Evolutionary conservation across 2,113 vertebrate species (phyloP).

Genomic region (Uria aalge): DNA sequence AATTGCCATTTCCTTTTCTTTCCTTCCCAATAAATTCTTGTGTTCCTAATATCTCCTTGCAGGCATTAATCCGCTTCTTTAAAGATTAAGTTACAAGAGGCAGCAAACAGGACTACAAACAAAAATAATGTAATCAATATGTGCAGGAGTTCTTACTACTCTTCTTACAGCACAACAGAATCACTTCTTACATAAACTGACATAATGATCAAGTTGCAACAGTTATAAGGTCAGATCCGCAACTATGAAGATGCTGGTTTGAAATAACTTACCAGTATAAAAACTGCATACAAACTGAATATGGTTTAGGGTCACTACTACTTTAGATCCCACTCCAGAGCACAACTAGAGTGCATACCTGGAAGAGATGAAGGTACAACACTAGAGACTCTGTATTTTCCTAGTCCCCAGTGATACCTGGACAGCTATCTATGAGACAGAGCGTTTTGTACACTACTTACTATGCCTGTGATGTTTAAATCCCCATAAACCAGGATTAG

Average conservation of each 20-base stretch:
- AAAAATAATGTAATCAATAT: not conserved
- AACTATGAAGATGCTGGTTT: not conserved
- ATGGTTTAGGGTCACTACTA: not conserved
- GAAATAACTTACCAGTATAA: not conserved
- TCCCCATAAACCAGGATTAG: slow-evolving; percentile 58
- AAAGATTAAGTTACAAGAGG: not conserved
- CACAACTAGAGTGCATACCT: not conserved
- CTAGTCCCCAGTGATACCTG: not conserved
- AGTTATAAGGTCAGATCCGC: not conserved
- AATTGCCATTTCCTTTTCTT: not conserved
- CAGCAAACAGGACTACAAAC: not conserved
- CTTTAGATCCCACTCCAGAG: not conserved
- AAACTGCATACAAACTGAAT: not conserved
- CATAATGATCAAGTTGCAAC: not conserved
- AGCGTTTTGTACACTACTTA: not conserved
- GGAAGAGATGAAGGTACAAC: not conserved
- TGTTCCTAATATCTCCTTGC: not conserved
- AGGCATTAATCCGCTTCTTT: not conserved
- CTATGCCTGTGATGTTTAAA: slow-evolving; percentile 38
- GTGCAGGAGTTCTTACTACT: not conserved
- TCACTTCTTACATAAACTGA: not conserved
- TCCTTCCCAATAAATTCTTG: not conserved
- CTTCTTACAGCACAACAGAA: not conserved
- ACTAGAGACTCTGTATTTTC: not conserved
- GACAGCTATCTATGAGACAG: not conserved